Conservation (phyloP, 1,140 invertebrate genomes). For the Druon quercuslanigerum region DNA sequence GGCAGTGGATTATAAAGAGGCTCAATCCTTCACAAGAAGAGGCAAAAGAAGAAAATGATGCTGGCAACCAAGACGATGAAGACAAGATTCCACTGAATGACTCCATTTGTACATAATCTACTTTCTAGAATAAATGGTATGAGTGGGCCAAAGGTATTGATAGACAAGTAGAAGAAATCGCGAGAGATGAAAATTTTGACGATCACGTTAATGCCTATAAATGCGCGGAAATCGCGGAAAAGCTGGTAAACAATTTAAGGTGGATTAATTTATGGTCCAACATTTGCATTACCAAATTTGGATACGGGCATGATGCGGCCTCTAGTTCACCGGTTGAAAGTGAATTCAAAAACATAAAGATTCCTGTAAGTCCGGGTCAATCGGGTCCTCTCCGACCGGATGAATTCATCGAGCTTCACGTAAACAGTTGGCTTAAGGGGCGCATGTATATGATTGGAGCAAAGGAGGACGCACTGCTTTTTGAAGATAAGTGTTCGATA, state of each 20-base stretch:
- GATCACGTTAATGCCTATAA: neutral
- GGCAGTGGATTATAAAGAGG: neutral
- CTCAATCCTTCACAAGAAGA: neutral
- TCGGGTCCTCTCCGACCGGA: neutral
- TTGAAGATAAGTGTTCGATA: too few relatives aligned
- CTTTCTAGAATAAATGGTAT: neutral
- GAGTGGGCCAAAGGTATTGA: neutral
- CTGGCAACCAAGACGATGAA: neutral
- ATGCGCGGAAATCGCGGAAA: neutral
- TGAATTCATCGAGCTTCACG: neutral
- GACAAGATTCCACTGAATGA: neutral
- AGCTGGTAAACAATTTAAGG: neutral
- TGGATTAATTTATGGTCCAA: conserved; percentile 11
- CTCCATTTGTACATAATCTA: neutral
- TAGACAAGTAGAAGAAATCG: neutral
- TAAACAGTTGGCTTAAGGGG: conserved; percentile 4
- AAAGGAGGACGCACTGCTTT: too few relatives aligned
- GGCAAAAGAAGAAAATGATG: neutral
- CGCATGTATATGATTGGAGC: too few relatives aligned
- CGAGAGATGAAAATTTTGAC: neutral
- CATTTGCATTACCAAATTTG: neutral
- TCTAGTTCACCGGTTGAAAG: neutral
- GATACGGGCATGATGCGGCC: neutral
- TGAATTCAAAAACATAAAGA: neutral
- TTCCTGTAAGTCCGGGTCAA: neutral